These are phyloP conservation scores for Gymnoscelis rufifasciata DNA, from an alignment of 2,888 invertebrate genomes.

Conservation along the genomic window DNA sequence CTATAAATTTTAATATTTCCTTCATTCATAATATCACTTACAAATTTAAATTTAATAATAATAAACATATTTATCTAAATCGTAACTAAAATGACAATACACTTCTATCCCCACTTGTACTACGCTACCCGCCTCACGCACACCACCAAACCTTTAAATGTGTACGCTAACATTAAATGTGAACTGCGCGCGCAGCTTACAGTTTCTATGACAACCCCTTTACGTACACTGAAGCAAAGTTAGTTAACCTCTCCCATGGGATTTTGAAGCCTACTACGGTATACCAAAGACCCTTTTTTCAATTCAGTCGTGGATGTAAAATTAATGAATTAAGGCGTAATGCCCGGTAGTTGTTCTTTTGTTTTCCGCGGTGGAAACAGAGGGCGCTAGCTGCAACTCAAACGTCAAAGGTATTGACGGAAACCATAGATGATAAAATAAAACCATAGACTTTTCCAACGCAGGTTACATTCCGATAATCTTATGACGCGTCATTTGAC, in stretches of 20 bases:
- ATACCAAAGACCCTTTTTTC: conserved; percentile 12
- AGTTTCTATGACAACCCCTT: conserved; percentile 79
- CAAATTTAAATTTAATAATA: no score
- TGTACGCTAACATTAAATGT: conserved; percentile 41
- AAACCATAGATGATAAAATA: conserved; percentile 1
- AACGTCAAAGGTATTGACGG: conserved; percentile 15
- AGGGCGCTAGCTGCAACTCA: conserved; percentile 36
- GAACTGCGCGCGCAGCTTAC: conserved; percentile 72
- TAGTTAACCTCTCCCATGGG: conserved; percentile 20
- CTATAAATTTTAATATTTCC: no score
- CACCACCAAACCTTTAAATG: conserved; percentile 43
- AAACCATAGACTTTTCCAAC: no score
- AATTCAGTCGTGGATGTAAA: conserved; percentile 43
- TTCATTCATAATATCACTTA: no score
- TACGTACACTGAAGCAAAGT: conserved; percentile 64
- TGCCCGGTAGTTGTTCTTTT: conserved; percentile 65
- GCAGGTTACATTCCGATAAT: no score
- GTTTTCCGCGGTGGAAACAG: conserved; percentile 44
- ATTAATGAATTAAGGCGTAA: conserved; percentile 75
- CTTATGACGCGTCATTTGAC: no score
- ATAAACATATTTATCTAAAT: background rate
- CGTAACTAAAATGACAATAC: conserved; percentile 7
- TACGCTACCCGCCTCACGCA: conserved; percentile 46
- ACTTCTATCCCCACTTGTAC: conserved; percentile 46
- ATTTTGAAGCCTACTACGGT: conserved; percentile 2